Evolutionary conservation across 2,797 vertebrate genomes (phyloP).

Genomic region (Anguilla megastoma): DNA sequence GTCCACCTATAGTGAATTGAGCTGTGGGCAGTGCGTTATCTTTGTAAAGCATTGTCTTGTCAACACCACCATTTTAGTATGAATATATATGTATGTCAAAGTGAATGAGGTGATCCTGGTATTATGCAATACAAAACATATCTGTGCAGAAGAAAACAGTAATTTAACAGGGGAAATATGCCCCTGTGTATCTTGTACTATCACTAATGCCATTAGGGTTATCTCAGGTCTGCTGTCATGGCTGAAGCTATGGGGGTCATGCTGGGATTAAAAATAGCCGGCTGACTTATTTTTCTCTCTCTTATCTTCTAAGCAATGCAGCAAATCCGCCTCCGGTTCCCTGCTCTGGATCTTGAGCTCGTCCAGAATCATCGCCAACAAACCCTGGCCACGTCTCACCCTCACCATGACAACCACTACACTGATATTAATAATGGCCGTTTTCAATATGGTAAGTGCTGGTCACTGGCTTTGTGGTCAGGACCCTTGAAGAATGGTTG

Average conservation of each 20-base stretch:
- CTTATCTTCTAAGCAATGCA: constrained; percentile 80
- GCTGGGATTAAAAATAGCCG: constrained; percentile 18
- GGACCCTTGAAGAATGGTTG: background rate
- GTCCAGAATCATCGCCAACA: constrained; percentile 88
- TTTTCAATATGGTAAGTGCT: constrained; percentile 94
- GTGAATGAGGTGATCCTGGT: background rate
- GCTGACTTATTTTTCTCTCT: constrained; percentile 34
- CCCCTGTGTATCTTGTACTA: background rate
- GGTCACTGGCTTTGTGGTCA: background rate
- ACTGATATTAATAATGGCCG: constrained; percentile 90
- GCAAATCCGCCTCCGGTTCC: constrained; percentile 81
- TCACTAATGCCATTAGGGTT: background rate
- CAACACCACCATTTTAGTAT: background rate
- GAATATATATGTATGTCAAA: background rate
- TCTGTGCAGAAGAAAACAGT: background rate
- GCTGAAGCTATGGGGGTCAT: background rate
- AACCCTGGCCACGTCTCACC: constrained; percentile 88
- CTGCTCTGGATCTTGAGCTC: constrained; percentile 86
- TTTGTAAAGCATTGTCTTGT: background rate
- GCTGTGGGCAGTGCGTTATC: background rate
- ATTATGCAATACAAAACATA: background rate
- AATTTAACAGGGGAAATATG: background rate
- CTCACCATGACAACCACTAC: constrained; percentile 89
- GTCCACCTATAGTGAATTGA: background rate
- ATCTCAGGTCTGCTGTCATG: background rate